phyloP scores from a whole-genome alignment of 2,797 vertebrate genomes.

The Myotis planiceps region DNA sequence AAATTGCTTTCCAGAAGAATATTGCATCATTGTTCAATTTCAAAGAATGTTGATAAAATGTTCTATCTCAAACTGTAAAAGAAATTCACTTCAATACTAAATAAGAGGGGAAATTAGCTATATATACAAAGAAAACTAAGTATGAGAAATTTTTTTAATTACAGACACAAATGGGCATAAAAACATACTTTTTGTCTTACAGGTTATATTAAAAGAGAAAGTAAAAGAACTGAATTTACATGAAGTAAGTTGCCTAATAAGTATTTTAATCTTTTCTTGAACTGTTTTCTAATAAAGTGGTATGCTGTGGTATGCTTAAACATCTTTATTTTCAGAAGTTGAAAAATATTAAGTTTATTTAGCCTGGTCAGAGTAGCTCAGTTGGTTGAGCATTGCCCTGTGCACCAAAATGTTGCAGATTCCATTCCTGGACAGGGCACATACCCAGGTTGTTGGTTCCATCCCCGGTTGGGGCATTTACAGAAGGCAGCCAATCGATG shows the following conservation, averaged over 20 bases:
- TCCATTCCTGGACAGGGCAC: too few species aligned
- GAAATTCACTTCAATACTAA: constrained; percentile 43
- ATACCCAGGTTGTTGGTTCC: too few species aligned
- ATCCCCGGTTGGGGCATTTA: too few species aligned
- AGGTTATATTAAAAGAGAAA: constrained; percentile 99
- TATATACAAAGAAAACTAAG: constrained; percentile 8
- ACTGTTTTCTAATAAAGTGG: constrained; percentile 28
- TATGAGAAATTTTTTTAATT: constrained; percentile 42
- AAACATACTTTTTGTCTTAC: constrained; percentile 75
- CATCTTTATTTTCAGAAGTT: constrained; percentile 42
- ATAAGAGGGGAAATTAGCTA: not conserved
- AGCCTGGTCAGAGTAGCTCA: too few species aligned
- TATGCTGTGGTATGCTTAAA: constrained; percentile 6
- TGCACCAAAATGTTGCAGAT: too few species aligned
- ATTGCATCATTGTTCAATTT: constrained; percentile 35
- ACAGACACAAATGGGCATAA: constrained; percentile 26
- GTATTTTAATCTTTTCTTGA: constrained; percentile 33
- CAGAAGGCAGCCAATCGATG: too few species aligned
- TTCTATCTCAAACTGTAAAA: constrained; percentile 41
- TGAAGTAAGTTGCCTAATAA: constrained; percentile 91
- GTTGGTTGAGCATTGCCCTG: too few species aligned
- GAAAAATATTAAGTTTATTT: constrained; percentile 36
- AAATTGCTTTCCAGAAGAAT: constrained; percentile 38
- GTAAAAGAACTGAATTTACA: constrained; percentile 99
- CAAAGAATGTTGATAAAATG: constrained; percentile 33